Conservation (phyloP, 1,140 invertebrate species). For the Ridgeia piscesae region DNA sequence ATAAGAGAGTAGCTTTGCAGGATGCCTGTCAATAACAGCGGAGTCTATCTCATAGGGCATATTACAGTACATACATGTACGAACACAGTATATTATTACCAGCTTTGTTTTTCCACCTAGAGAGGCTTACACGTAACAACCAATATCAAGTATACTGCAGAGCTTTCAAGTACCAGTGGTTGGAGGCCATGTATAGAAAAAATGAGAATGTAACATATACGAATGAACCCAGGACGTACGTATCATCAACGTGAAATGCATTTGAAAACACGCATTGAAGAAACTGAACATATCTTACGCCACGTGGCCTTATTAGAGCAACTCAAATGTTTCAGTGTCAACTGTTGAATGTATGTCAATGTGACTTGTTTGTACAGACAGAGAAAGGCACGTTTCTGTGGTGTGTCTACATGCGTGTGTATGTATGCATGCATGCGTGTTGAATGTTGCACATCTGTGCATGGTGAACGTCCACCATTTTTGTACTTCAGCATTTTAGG, state of each 20-base stretch:
- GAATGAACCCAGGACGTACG: neutral
- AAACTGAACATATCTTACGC: neutral
- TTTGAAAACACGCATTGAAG: neutral
- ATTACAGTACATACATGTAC: neutral
- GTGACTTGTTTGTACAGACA: neutral
- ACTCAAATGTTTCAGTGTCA: neutral
- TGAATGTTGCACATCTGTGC: neutral
- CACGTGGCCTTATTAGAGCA: neutral
- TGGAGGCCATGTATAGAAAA: neutral
- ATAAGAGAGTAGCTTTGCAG: neutral
- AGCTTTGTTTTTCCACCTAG: neutral
- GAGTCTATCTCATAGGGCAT: neutral
- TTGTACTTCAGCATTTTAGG: neutral
- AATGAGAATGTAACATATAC: neutral
- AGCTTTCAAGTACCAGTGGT: neutral
- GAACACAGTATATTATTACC: neutral
- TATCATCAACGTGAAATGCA: neutral
- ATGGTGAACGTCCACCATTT: neutral
- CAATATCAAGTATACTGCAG: neutral
- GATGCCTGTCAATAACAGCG: neutral
- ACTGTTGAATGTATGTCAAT: neutral
- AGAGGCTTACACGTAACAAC: neutral
- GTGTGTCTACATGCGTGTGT: no score
- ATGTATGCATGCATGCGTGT: neutral
- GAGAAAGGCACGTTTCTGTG: neutral